Conservation (phyloP, 2,113 vertebrate genomes). For the Micronisus gabar region DNA sequence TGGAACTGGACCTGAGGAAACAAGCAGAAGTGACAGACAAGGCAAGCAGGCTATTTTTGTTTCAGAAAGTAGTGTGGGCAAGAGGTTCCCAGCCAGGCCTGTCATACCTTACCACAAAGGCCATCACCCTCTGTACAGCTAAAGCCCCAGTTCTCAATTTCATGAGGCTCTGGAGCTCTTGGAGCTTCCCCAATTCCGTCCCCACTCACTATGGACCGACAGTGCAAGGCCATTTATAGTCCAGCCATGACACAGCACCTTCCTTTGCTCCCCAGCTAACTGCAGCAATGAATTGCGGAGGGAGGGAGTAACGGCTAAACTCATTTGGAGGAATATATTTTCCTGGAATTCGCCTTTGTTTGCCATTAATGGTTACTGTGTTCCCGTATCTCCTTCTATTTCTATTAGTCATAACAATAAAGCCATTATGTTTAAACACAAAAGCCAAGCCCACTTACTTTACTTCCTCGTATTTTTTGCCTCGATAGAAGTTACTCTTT, state of each 20-base stretch:
- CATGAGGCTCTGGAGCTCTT: neutral
- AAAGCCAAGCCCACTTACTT: constrained; percentile 74
- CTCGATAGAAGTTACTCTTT: constrained; percentile 89
- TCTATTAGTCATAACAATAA: neutral
- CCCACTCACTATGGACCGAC: neutral
- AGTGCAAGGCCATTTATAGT: neutral
- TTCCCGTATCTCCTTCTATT: neutral
- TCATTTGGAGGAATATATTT: neutral
- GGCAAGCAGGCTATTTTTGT: neutral
- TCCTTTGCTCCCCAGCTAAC: neutral
- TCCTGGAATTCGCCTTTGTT: neutral
- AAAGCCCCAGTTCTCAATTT: neutral
- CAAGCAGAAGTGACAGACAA: neutral
- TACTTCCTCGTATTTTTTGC: constrained; percentile 92
- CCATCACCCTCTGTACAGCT: neutral
- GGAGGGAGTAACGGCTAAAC: neutral
- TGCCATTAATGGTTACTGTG: neutral
- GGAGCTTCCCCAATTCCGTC: neutral
- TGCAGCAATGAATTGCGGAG: neutral
- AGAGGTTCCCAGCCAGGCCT: neutral
- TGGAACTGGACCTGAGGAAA: constrained; percentile 28
- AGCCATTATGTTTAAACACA: neutral
- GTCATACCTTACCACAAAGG: neutral
- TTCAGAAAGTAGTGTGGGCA: neutral
- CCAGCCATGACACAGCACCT: neutral